phyloP scores from a whole-genome alignment of 2,888 invertebrate species.

The Eupithecia centaureata region DNA sequence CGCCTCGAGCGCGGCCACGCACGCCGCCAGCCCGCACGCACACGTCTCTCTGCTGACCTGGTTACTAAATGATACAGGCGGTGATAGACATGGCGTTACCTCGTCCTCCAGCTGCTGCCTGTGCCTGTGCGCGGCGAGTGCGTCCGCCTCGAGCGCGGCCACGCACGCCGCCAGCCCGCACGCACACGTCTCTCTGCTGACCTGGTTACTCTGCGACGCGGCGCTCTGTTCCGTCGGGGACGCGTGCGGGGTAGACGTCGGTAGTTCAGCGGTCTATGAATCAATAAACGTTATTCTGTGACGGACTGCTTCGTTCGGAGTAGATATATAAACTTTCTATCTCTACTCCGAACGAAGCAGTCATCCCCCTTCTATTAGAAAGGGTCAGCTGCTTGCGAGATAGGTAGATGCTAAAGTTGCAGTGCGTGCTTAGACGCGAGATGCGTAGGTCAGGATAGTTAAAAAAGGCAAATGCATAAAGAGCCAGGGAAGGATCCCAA shows the following conservation, averaged over 20 bases:
- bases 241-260: conserved; percentile 25
- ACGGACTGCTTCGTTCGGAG: neutral
- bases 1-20: too few relatives aligned
- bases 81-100: too few relatives aligned
- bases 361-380: too few relatives aligned
- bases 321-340: neutral
- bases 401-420: neutral
- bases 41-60: too few relatives aligned
- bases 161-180: conserved; percentile 76
- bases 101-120: conserved; percentile 71
- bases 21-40: too few relatives aligned
- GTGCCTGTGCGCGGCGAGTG: conserved; percentile 56
- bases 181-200: conserved; percentile 13
- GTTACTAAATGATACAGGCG: too few relatives aligned
- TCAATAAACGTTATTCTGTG: neutral
- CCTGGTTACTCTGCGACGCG: conserved; percentile 17
- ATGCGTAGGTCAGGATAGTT: too few relatives aligned
- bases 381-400: neutral
- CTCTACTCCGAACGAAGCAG: too few relatives aligned
- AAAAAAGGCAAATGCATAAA: too few relatives aligned
- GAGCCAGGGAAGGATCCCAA: too few relatives aligned
- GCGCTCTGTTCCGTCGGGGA: conserved; percentile 25
- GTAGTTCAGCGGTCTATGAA: conserved; percentile 38
- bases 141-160: conserved; percentile 81
- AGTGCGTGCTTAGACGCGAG: neutral